Evolutionary conservation across 2,113 vertebrate genomes (phyloP).

Genomic region (Actinemys pallida): DNA sequence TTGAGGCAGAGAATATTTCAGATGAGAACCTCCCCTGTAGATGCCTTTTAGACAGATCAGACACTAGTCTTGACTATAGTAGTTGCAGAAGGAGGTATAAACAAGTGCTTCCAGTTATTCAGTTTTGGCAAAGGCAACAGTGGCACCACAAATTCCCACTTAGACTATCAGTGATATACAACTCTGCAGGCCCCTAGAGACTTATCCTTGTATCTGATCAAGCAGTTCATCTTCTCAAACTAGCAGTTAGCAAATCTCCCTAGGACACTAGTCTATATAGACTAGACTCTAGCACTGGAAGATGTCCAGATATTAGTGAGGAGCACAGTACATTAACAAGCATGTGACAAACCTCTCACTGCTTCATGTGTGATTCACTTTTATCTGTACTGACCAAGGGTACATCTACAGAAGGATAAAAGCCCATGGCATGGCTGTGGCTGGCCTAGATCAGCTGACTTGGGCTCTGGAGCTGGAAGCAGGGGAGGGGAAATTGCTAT

Average conservation of each 20-base stretch:
- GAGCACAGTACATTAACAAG: background rate
- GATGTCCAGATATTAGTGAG: too few species aligned
- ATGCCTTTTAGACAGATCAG: background rate
- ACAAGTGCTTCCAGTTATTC: background rate
- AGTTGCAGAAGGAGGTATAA: background rate
- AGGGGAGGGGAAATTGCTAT: too few species aligned
- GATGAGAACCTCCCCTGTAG: background rate
- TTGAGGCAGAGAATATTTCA: background rate
- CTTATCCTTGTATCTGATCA: background rate
- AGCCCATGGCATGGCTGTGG: background rate
- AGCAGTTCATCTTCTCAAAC: background rate
- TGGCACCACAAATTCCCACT: background rate
- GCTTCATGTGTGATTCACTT: background rate
- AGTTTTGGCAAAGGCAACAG: background rate
- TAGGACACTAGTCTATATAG: background rate
- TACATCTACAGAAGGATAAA: background rate
- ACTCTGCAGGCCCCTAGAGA: too few species aligned
- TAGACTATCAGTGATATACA: too few species aligned
- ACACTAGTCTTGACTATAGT: background rate
- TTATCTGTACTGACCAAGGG: background rate
- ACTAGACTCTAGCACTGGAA: too few species aligned
- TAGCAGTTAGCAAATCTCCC: background rate
- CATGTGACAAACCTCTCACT: background rate
- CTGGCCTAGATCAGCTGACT: too few species aligned
- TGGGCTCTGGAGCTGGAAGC: background rate